Conservation (phyloP, 2,888 invertebrate genomes). For the Limnephilus lunatus region DNA sequence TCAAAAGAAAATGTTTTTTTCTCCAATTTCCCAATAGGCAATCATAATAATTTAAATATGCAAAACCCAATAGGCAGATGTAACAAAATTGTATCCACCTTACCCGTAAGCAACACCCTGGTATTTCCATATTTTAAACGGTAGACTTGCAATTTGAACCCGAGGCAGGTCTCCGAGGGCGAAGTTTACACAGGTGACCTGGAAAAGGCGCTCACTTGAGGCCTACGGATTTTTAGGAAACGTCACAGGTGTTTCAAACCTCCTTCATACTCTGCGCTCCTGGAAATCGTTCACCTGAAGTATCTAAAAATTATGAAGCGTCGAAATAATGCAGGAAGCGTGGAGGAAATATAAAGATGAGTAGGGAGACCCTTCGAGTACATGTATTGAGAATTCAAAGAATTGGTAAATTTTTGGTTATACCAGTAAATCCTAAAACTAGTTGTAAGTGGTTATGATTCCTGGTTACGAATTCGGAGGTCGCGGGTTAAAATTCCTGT, state of each 20-base stretch:
- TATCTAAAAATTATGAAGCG: not conserved
- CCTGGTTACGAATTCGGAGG: too few relatives aligned
- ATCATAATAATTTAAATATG: not conserved
- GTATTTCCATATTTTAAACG: not conserved
- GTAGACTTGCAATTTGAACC: not conserved
- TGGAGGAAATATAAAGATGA: not conserved
- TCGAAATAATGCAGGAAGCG: not conserved
- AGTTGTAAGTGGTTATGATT: too few relatives aligned
- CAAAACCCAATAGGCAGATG: not conserved
- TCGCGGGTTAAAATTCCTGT: too few relatives aligned
- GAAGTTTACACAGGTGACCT: not conserved
- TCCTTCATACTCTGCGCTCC: not conserved
- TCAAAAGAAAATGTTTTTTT: not conserved
- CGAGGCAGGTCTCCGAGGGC: not conserved
- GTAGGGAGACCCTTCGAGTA: not conserved
- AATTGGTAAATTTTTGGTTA: too few relatives aligned
- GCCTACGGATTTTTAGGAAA: not conserved
- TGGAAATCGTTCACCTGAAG: not conserved
- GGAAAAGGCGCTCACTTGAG: not conserved
- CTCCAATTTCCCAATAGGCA: not conserved
- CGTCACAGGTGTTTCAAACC: not conserved
- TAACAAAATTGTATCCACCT: not conserved
- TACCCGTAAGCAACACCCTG: not conserved
- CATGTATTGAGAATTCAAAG: not conserved
- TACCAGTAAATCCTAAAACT: too few relatives aligned